Evolutionary conservation across 1,140 invertebrate species (phyloP), one percentile per base, ranked within the genome.

Genomic region (Papilio dardanus): DNA sequence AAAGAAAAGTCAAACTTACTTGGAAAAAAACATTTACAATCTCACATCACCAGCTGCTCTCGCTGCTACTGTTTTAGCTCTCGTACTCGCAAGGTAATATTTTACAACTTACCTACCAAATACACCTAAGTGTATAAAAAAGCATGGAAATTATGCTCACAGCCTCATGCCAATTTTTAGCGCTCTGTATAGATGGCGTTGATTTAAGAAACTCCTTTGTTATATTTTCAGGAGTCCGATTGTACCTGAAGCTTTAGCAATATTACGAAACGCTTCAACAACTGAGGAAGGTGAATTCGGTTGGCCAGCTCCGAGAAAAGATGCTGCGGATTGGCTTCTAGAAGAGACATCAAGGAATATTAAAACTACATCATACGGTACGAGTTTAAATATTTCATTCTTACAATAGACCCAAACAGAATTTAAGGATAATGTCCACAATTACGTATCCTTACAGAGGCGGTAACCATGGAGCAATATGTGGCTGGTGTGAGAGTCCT

Each of bases 221-320:
- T 5, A 62, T 37, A 35, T 35, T 88, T 86, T 10, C 73, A 94
- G 94, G 81, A 95, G 95, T 82, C 91, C 94, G 0, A 83, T 94
- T 35, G 90, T 95, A 8, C 88, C 92, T 0, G 94, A 94, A 86
- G 95, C 94, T 0, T 85, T 95, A 1, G 84, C 93, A 21, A 94
- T 94, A 76, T 83, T 96, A 62, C 86, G 90, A 46, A 95, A 95
- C 77, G 93, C 94, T 0, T 95, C 95, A 0, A 95, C 95, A 0
- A 95, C 95, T 6, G 95, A 95, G 86, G 95, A 95, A 80, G 95
- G 95, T 4, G 95, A 95, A 75, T 95, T 96, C 78, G 95, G 95
- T 50, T 96, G 95, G 95, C 95, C 95, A 19, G 84, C 93, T 2
- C 94, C 94, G 0, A 88, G 94, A 62, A 92, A 93, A 71, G 94